Conservation (phyloP, 2,113 vertebrate genomes). For the Chauna torquata region DNA sequence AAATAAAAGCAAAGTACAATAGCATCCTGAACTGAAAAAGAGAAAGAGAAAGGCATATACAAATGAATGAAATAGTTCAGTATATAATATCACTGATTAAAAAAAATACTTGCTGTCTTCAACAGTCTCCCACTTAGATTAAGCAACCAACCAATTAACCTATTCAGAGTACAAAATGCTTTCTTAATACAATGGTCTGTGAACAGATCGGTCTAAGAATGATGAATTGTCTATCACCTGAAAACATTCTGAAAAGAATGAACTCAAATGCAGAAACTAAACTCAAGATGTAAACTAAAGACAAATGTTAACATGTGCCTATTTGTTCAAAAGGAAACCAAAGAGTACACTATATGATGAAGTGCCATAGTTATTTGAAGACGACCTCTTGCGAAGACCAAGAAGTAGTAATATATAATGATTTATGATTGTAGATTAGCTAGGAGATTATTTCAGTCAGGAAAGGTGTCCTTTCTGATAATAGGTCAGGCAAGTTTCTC, state of each 20-base stretch:
- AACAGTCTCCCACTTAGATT: constrained; percentile 31
- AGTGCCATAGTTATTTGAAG: neutral
- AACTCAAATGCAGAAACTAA: neutral
- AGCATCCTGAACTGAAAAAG: constrained; percentile 51
- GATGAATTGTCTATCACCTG: neutral
- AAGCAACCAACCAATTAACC: constrained; percentile 35
- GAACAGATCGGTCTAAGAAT: neutral
- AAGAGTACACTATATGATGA: neutral
- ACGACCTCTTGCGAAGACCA: constrained; percentile 15
- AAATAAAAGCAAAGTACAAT: constrained; percentile 51
- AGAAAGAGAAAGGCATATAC: neutral
- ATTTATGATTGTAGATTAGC: constrained; percentile 46
- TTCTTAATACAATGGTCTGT: neutral
- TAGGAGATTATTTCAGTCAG: constrained; percentile 2
- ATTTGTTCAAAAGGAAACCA: neutral
- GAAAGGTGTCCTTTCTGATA: constrained; percentile 57
- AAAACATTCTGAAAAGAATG: neutral
- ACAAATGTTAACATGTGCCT: constrained; percentile 6
- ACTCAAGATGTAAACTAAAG: neutral
- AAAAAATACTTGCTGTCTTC: constrained; percentile 15
- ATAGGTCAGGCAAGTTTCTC: constrained; percentile 5
- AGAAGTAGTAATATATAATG: constrained; percentile 16
- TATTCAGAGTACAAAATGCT: neutral
- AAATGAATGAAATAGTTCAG: constrained; percentile 28
- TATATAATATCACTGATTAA: neutral